A percentile compares a stretch with the other conserved stretches of the same genome.
These are phyloP conservation scores for Eulithis testata DNA, from an alignment of 2,888 invertebrate genomes.

Conservation along the genomic window DNA sequence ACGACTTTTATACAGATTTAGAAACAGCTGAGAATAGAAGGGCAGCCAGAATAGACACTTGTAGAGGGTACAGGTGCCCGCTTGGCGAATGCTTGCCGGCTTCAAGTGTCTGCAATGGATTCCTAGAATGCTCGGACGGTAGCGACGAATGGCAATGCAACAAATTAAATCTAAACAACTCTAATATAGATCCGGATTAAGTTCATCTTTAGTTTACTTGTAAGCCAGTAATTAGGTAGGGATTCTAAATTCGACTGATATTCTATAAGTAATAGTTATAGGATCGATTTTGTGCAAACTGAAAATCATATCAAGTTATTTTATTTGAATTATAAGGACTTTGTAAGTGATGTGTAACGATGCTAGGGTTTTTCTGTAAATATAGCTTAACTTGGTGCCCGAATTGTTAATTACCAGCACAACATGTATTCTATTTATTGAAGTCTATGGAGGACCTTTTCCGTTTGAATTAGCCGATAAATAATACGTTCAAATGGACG, in stretches of 20 bases:
- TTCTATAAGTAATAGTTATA: constrained; percentile 70
- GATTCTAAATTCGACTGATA: constrained; percentile 79
- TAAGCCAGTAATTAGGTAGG: constrained; percentile 73
- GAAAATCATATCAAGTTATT: constrained; percentile 20
- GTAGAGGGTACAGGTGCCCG: constrained; percentile 89
- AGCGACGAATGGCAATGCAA: constrained; percentile 88
- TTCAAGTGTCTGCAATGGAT: constrained; percentile 90
- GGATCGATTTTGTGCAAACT: constrained; percentile 37
- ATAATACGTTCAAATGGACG: constrained; percentile 74
- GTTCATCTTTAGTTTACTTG: constrained; percentile 45
- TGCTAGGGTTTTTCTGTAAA: constrained; percentile 68
- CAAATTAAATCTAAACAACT: constrained; percentile 54
- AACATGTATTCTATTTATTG: constrained; percentile 72
- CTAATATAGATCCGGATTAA: constrained; percentile 69
- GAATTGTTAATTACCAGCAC: constrained; percentile 60
- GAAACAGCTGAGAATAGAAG: constrained; percentile 74
- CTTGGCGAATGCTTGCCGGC: constrained; percentile 90
- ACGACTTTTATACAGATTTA: constrained; percentile 71
- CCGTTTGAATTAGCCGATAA: constrained; percentile 67
- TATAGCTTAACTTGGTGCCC: constrained; percentile 66
- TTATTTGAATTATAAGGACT: constrained; percentile 28
- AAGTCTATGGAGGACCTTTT: constrained; percentile 78
- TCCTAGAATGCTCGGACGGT: constrained; percentile 90
- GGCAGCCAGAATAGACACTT: constrained; percentile 67
- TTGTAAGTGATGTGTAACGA: constrained; percentile 54